Evolutionary conservation across 1,140 invertebrate genomes (phyloP).

Genomic region (Trichonephila inaurata): DNA sequence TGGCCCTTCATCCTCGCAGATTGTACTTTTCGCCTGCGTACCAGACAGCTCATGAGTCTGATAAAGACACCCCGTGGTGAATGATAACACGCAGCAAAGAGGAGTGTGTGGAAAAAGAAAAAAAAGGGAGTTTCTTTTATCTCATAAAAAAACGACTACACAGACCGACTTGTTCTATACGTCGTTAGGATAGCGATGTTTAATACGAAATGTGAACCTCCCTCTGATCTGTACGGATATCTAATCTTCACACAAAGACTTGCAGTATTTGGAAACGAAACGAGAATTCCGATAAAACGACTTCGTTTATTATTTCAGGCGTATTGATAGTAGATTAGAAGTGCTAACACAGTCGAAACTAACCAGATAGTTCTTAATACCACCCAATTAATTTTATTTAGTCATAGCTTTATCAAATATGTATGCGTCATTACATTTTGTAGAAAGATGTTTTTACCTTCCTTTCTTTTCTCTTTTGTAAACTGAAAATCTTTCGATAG

Average conservation of each 20-base stretch:
- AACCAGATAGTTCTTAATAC: not conserved
- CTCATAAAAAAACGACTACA: not conserved
- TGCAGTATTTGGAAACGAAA: not conserved
- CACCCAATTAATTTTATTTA: not conserved
- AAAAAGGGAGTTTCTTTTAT: constrained; percentile 2
- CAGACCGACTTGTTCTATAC: not conserved
- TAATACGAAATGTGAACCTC: constrained; percentile 19
- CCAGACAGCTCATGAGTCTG: constrained; percentile 5
- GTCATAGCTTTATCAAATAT: too few relatives aligned
- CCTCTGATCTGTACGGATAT: constrained; percentile 9
- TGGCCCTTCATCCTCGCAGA: not conserved
- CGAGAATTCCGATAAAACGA: not conserved
- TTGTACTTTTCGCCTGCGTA: constrained; percentile 14
- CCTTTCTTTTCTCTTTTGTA: too few relatives aligned
- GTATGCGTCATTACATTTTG: too few relatives aligned
- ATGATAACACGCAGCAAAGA: not conserved
- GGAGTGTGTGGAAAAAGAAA: not conserved
- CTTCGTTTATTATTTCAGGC: not conserved
- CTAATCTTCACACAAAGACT: constrained; percentile 14
- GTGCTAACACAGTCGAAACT: not conserved
- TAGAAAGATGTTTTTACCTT: too few relatives aligned
- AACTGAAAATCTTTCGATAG: too few relatives aligned
- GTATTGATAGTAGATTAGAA: not conserved
- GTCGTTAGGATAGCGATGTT: not conserved
- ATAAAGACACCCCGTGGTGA: not conserved